A percentile compares a stretch with the other conserved stretches of the same genome.
Conservation (phyloP, 2,113 vertebrate genomes). For the Callopanchax toddi region DNA sequence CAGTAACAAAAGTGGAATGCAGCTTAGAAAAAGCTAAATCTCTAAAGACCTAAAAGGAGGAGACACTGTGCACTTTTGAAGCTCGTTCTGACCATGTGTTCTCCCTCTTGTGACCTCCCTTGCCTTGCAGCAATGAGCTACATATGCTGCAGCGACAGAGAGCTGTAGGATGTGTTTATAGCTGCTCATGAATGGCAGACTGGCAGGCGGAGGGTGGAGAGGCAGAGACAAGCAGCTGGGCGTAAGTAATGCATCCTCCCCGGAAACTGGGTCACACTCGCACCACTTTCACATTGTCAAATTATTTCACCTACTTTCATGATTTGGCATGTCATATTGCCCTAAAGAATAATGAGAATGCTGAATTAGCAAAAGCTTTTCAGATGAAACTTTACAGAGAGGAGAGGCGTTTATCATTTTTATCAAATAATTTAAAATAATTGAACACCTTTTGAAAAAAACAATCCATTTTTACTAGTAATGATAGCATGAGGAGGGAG, state of each 20-base stretch:
- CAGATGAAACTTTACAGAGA: too few relatives aligned
- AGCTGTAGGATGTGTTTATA: slow-evolving; percentile 20
- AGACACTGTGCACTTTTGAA: slow-evolving; percentile 14
- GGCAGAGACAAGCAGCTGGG: slow-evolving; percentile 65
- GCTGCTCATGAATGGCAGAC: slow-evolving; percentile 46
- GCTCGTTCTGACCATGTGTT: slow-evolving; percentile 7
- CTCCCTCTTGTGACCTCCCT: slow-evolving; percentile 9
- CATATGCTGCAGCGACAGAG: slow-evolving; percentile 58
- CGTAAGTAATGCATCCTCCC: slow-evolving; percentile 63
- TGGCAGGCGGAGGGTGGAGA: slow-evolving; percentile 43
- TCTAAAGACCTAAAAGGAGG: background rate
- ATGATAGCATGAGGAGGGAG: too few relatives aligned
- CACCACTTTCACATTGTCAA: slow-evolving; percentile 53
- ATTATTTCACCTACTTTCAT: slow-evolving; percentile 50
- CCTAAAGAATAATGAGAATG: background rate
- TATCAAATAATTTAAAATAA: too few relatives aligned
- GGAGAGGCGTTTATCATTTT: too few relatives aligned
- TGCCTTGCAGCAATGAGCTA: slow-evolving; percentile 50
- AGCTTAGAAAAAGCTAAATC: slow-evolving; percentile 1
- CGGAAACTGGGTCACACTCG: slow-evolving; percentile 73
- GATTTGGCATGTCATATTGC: slow-evolving; percentile 40
- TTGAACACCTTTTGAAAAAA: too few relatives aligned
- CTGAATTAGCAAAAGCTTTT: too few relatives aligned
- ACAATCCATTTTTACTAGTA: too few relatives aligned
- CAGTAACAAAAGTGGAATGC: slow-evolving; percentile 23